Base-by-base conservation (phyloP, 2,888 invertebrate species). In the Nesidiocoris tenuis region DNA sequence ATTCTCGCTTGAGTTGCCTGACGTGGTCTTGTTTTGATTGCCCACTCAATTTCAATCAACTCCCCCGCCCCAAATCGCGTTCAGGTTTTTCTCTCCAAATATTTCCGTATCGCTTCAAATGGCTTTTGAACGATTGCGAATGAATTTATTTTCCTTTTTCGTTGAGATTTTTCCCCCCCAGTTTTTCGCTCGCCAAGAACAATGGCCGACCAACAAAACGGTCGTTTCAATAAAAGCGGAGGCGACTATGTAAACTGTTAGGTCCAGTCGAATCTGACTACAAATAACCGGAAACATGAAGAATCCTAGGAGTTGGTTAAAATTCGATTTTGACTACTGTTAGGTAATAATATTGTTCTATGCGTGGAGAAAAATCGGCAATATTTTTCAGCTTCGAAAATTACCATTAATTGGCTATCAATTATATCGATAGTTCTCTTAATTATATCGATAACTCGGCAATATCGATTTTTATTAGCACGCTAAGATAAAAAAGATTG, bases 11-110 rank as follows among this genome's bases (percentile, higher is more conserved):
- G 72, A 61, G 63, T 61, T 72, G 61, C 39, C 39, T 19, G 59
- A 59, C 61, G 24, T 25, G 54, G 61, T 72, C 72, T 72, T 72
- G 72, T 72, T 72, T 72, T 72, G 72, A 72, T 72, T 72, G 72
- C 72, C 56, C 72, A 72, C 57, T 72, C 72, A 72, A 72, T 72
- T 72, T 72, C 72, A 72, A 72, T 72, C 72, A 72, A 25, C 72
- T 23, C 67, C 19, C 3, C 56, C 70, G 12, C 39, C 39, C 12
- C 12, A 12, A 39, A 39, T n/a, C 22, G 70, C 24, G 59, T 24
- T 72, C 39, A 19, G 17, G 24, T 25, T 61, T 61, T 61, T 21
- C 39, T 12, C 39, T 12, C 72, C 72, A 72, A 72, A 61, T 72
- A 72, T 72, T 72, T 72, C 72, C 72, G 61, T 72, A 61, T 19